phyloP scores from a whole-genome alignment of 2,888 invertebrate genomes.

The Agrotis puta region DNA sequence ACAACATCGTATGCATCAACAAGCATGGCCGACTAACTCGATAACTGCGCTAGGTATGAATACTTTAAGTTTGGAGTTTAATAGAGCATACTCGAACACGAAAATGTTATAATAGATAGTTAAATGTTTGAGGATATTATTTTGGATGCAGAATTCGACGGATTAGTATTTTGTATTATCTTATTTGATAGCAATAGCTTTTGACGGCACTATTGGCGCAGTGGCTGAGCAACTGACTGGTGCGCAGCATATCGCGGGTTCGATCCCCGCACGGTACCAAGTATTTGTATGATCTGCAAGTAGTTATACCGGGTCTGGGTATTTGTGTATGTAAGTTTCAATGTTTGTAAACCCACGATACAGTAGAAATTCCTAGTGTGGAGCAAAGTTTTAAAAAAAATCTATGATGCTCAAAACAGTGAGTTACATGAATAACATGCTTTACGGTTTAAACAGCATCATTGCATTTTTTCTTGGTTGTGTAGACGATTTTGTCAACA shows the following conservation, averaged over 20 bases:
- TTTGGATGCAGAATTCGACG: neutral
- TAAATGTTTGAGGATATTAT: neutral
- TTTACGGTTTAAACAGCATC: no score
- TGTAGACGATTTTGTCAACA: neutral
- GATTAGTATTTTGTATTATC: neutral
- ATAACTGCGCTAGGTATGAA: constrained; percentile 35
- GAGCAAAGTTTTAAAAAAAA: no score
- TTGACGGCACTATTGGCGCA: no score
- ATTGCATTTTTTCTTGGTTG: neutral
- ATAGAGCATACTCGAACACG: neutral
- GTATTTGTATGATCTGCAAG: no score
- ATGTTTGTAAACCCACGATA: no score
- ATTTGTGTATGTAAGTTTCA: no score
- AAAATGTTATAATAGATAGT: constrained; percentile 11
- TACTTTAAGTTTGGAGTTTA: constrained; percentile 34
- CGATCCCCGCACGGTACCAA: no score
- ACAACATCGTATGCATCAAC: constrained; percentile 46
- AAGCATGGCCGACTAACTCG: constrained; percentile 33
- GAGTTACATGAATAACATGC: no score
- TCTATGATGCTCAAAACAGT: neutral
- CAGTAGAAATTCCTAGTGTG: no score
- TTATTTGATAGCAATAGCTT: neutral
- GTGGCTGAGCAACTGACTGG: no score
- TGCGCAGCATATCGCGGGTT: no score
- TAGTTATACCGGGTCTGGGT: no score